These are phyloP conservation scores for Cataglyphis hispanica DNA, from an alignment of 1,140 invertebrate genomes.

Conservation along the genomic window DNA sequence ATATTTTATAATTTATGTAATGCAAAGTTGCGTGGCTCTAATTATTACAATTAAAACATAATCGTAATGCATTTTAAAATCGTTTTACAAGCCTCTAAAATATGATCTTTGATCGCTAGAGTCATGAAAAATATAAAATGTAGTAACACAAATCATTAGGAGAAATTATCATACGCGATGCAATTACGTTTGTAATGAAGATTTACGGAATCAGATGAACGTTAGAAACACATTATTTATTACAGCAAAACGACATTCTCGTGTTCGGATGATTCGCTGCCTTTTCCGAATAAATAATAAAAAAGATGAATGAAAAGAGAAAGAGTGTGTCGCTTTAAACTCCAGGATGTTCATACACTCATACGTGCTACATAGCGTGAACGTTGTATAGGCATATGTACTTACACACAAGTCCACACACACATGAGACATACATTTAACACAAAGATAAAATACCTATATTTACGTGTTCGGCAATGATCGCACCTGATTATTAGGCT, in stretches of 20 bases:
- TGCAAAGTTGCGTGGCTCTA: too few species aligned
- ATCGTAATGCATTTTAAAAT: conserved; percentile 6
- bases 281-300: conserved; percentile 75
- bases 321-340: not conserved
- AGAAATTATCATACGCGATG: conserved; percentile 1
- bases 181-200: conserved; percentile 12
- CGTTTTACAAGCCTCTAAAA: conserved; percentile 10
- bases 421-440: conserved; percentile 3
- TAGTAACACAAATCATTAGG: conserved; percentile 32
- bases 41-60: not conserved
- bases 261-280: conserved; percentile 79
- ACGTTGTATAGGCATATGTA: conserved; percentile 39
- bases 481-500: conserved; percentile 50
- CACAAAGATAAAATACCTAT: conserved; percentile 33
- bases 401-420: conserved; percentile 19
- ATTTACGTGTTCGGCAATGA: conserved; percentile 47
- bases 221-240: conserved; percentile 19
- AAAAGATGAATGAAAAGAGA: conserved; percentile 13
- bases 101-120: conserved; percentile 18
- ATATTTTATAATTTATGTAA: not conserved
- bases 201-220: conserved; percentile 9
- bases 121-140: conserved; percentile 28
- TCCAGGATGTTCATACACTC: conserved; percentile 16
- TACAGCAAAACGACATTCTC: conserved; percentile 64
- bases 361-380: conserved; percentile 15